phyloP scores from a whole-genome alignment of 2,888 invertebrate genomes.

The Sesia apiformis region DNA sequence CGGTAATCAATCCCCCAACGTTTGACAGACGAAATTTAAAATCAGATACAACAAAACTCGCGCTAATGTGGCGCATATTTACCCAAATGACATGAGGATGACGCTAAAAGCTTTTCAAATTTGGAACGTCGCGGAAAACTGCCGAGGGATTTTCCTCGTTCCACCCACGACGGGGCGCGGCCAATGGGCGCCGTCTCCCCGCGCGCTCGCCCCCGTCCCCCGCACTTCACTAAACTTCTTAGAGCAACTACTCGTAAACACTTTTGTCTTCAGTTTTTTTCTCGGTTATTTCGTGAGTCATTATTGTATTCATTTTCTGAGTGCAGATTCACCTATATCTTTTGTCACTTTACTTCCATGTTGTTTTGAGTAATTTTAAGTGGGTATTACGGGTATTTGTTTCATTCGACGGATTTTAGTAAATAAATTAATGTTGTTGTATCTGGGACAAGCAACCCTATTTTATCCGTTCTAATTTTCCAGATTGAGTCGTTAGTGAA shows the following conservation, averaged over 20 bases:
- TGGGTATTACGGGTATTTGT: too few relatives aligned
- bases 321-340: neutral
- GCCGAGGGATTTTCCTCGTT: conserved; percentile 48
- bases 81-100: conserved; percentile 47
- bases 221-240: conserved; percentile 5
- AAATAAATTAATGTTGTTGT: too few relatives aligned
- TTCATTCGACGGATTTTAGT: too few relatives aligned
- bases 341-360: neutral
- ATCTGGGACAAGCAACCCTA: too few relatives aligned
- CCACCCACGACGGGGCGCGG: conserved; percentile 63
- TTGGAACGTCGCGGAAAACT: conserved; percentile 44
- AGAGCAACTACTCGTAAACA: conserved; percentile 9
- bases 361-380: neutral
- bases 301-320: neutral
- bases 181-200: conserved; percentile 40
- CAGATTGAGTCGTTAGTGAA: too few relatives aligned
- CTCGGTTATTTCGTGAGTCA: neutral
- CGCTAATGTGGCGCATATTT: conserved; percentile 21
- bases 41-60: conserved; percentile 26
- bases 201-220: conserved; percentile 14
- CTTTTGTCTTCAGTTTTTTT: conserved; percentile 1
- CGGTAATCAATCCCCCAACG: conserved; percentile 12
- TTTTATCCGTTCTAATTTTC: too few relatives aligned
- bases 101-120: conserved; percentile 68
- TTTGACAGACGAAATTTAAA: conserved; percentile 32